These are phyloP conservation scores for Caerostris darwini DNA, from an alignment of 1,140 invertebrate genomes.

Conservation along the genomic window DNA sequence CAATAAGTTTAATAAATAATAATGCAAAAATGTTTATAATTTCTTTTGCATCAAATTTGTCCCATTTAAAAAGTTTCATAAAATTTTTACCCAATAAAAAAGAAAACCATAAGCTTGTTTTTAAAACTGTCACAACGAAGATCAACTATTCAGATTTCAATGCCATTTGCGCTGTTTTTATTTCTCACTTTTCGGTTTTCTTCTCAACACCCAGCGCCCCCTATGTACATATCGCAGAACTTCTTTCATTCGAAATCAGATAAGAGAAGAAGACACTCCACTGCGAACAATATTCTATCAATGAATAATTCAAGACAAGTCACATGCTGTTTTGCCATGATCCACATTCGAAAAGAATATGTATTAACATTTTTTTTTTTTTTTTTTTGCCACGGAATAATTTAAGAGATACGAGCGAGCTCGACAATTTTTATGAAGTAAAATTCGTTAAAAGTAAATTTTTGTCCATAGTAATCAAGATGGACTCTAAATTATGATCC, in stretches of 20 bases:
- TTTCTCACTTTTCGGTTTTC: neutral
- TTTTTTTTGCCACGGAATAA: neutral
- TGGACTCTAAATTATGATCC: conserved; percentile 14
- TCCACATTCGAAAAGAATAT: neutral
- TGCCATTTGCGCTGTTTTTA: neutral
- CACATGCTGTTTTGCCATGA: neutral
- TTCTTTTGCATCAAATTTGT: too few species aligned
- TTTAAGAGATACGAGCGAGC: neutral
- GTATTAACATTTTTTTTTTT: neutral
- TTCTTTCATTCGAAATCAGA: neutral
- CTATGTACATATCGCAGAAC: neutral
- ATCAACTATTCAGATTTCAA: neutral
- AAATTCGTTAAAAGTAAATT: neutral
- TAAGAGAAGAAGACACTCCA: neutral
- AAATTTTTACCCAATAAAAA: too few species aligned
- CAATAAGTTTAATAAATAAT: too few species aligned
- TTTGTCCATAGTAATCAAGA: neutral
- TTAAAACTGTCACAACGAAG: too few species aligned
- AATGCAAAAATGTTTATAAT: too few species aligned
- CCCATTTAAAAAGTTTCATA: too few species aligned
- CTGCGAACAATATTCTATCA: neutral
- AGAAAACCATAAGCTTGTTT: too few species aligned
- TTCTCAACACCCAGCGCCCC: too few species aligned
- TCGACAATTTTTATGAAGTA: neutral
- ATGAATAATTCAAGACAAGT: conserved; percentile 31